Evolutionary conservation across 1,140 invertebrate genomes (phyloP).

Genomic region (Scaptomyza hsui): DNA sequence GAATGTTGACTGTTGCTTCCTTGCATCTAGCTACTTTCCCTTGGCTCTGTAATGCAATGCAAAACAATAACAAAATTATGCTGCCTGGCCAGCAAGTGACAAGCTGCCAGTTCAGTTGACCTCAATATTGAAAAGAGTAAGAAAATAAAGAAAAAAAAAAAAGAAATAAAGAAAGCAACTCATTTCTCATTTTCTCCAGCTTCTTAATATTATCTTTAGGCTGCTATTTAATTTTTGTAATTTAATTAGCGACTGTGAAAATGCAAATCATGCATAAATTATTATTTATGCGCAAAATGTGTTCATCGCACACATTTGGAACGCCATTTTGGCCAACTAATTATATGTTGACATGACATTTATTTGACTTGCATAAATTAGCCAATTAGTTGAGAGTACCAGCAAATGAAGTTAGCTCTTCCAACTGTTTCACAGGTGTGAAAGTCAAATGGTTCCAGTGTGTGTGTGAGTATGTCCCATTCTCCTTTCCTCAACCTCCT

Average conservation of each 20-base stretch:
- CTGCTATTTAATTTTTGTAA: slow-evolving; percentile 1
- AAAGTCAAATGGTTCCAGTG: slow-evolving; percentile 7
- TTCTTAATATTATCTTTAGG: not conserved
- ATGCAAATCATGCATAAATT: slow-evolving; percentile 64
- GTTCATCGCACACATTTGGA: slow-evolving; percentile 39
- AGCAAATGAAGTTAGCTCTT: slow-evolving; percentile 65
- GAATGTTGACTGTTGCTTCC: not conserved
- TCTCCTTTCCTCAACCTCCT: not conserved
- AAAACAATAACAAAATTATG: slow-evolving; percentile 80
- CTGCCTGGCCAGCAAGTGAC: slow-evolving; percentile 46
- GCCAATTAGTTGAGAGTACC: slow-evolving; percentile 70
- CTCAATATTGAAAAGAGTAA: slow-evolving; percentile 15
- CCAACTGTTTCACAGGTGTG: slow-evolving; percentile 25
- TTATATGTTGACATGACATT: slow-evolving; percentile 79
- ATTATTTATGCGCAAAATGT: slow-evolving; percentile 25
- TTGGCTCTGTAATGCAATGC: slow-evolving; percentile 58
- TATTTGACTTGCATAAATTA: slow-evolving; percentile 80
- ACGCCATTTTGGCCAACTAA: slow-evolving; percentile 60
- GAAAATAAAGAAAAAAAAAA: not conserved
- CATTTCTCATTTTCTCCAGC: not conserved
- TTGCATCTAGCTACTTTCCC: not conserved
- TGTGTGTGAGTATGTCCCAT: not conserved
- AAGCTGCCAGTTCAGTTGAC: slow-evolving; percentile 47
- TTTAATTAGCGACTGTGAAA: slow-evolving; percentile 20
- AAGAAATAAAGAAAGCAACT: not conserved